Evolutionary conservation across 2,113 vertebrate species (phyloP).

Genomic region (Ceratotherium simum): DNA sequence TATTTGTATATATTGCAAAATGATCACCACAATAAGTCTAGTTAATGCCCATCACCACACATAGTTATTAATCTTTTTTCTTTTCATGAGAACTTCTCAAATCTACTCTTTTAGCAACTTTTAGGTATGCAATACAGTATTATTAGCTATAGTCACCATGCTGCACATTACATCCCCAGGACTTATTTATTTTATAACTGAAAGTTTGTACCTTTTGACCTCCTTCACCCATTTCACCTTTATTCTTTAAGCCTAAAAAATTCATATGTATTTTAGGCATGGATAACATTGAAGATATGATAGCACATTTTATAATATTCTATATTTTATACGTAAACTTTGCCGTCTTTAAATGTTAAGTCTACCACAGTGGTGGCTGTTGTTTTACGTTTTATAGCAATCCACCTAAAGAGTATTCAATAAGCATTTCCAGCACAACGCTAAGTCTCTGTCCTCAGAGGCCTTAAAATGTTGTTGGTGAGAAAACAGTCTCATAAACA

Average conservation of each 20-base stretch:
- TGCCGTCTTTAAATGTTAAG: neutral
- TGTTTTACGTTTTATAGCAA: neutral
- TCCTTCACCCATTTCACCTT: neutral
- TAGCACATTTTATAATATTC: neutral
- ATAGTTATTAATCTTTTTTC: neutral
- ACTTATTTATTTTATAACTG: neutral
- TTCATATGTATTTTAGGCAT: neutral
- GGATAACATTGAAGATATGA: neutral
- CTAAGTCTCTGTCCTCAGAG: neutral
- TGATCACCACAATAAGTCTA: neutral
- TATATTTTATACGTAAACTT: neutral
- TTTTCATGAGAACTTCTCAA: neutral
- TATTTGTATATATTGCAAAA: neutral
- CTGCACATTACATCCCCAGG: neutral
- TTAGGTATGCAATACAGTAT: neutral
- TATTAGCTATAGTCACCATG: neutral
- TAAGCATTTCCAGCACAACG: neutral
- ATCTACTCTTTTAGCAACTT: neutral
- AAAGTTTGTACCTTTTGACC: neutral
- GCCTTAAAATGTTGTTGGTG: neutral
- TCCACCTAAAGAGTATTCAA: neutral
- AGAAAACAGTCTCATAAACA: neutral
- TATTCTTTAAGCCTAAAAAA: neutral
- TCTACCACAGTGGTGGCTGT: neutral
- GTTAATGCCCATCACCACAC: neutral